Evolutionary conservation across 2,113 vertebrate genomes (phyloP).

Genomic region (Petrocephalus microphthalmus): DNA sequence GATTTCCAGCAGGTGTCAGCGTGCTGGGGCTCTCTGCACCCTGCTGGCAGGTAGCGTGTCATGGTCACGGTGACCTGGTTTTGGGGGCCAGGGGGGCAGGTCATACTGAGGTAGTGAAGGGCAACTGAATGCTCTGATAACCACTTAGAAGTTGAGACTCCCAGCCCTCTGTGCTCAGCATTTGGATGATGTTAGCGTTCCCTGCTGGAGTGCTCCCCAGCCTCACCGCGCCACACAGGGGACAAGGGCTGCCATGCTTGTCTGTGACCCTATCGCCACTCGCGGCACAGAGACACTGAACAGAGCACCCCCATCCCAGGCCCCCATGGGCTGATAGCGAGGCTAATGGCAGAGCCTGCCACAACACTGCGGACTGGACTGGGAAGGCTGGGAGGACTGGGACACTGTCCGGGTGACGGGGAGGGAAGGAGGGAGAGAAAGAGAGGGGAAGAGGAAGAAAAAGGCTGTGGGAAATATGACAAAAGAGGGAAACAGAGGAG

Average conservation of each 20-base stretch:
- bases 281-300: constrained; percentile 22
- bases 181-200: neutral
- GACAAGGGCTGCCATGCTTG: neutral
- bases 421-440: neutral
- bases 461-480: neutral
- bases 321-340: constrained; percentile 31
- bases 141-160: neutral
- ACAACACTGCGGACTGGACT: constrained; percentile 17
- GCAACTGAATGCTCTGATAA: neutral
- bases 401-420: neutral
- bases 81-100: neutral
- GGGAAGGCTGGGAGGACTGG: constrained; percentile 15
- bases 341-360: constrained; percentile 44
- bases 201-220: neutral
- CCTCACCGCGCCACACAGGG: neutral
- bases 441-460: neutral
- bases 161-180: neutral
- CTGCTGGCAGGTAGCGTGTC: neutral
- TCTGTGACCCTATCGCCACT: neutral
- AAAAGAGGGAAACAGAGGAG: neutral
- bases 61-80: neutral
- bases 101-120: neutral
- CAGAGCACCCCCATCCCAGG: constrained; percentile 28
- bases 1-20: neutral
- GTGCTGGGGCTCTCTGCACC: neutral